Base-by-base conservation (phyloP, 2,888 invertebrate species). In the Eupithecia dodoneata region DNA sequence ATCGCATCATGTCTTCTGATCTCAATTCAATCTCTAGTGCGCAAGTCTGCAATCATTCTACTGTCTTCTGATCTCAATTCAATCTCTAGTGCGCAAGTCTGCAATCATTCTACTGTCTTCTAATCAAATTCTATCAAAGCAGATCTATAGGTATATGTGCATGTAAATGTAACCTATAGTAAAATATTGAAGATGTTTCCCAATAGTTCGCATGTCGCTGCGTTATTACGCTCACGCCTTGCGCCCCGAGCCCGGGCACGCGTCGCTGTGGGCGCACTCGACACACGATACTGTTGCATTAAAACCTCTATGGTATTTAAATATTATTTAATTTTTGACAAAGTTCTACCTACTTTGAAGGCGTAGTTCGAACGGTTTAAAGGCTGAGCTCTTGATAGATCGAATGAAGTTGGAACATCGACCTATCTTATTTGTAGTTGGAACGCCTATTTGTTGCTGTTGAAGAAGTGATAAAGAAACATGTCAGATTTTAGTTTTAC, bases 241-340 rank as follows among this genome's bases (percentile, higher is more conserved):
- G 67, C 67, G 42, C 67, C 42, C 2, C 41, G 65, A 4, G 7
- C 41, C 15, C 67, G n/a, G 10, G 66, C 66, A 66, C 66, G 66
- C 67, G 67, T 44, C n/a, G 67, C 67, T 69, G 10, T 3, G 3
- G 67, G 67, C 67, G 67, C 10, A 44, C 42, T 42, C 63, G 63
- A 66, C 66, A 69, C n/a, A 44, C 45, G 45, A 67, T 69, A 44
- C 67, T 69, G 67, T 67, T 44, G 44, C 67, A 44, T 45, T 69
- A 9, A n/a, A 44, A 69, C 44, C 15, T 44, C n/a, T 67, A n/a
- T 42, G 15, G 65, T 66, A 66, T 30, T 30, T 30, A 63, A 30
- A 30, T 30, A 30, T 30, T 63, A 30, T 63, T 4, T 59, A 18
- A 59, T 59, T 4, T 63, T 63, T 9, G 18, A 59, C 18, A 18